phyloP scores from a whole-genome alignment of 2,797 vertebrate genomes.

The Danio kyathit region DNA sequence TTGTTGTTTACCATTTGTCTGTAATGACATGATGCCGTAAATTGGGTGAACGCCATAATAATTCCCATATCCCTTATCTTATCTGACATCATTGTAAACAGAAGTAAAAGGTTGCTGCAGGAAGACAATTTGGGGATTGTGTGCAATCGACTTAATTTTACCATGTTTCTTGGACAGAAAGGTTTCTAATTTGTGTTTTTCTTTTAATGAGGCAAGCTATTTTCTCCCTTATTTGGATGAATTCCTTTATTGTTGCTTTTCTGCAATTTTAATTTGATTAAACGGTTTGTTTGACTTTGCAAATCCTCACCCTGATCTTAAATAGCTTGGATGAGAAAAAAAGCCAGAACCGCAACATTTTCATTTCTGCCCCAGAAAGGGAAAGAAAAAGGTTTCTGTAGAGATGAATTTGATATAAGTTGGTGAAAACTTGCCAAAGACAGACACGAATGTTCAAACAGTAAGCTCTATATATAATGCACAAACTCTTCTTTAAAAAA shows the following conservation, averaged over 20 bases:
- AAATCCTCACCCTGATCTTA: neutral
- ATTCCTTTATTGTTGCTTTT: neutral
- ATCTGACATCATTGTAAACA: neutral
- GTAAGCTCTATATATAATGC: constrained; percentile 53
- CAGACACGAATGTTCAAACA: constrained; percentile 48
- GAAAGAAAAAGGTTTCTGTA: constrained; percentile 23
- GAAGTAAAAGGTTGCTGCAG: neutral
- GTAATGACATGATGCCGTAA: neutral
- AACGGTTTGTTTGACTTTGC: constrained; percentile 1
- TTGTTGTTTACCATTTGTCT: constrained; percentile 7
- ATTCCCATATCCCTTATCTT: neutral
- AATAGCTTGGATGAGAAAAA: neutral
- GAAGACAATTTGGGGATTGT: neutral
- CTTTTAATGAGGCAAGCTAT: neutral
- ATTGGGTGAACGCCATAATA: neutral
- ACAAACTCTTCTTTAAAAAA: constrained; percentile 17
- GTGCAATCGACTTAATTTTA: neutral
- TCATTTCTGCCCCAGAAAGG: neutral
- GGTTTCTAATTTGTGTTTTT: constrained; percentile 3
- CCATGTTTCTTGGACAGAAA: too few species aligned
- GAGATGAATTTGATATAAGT: constrained; percentile 29
- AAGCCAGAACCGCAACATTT: neutral
- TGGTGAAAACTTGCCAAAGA: constrained; percentile 37
- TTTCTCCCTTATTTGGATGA: too few species aligned
- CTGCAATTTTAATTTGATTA: neutral